Base-by-base conservation (phyloP, 1,140 invertebrate species). In the Drosophila tristis region DNA sequence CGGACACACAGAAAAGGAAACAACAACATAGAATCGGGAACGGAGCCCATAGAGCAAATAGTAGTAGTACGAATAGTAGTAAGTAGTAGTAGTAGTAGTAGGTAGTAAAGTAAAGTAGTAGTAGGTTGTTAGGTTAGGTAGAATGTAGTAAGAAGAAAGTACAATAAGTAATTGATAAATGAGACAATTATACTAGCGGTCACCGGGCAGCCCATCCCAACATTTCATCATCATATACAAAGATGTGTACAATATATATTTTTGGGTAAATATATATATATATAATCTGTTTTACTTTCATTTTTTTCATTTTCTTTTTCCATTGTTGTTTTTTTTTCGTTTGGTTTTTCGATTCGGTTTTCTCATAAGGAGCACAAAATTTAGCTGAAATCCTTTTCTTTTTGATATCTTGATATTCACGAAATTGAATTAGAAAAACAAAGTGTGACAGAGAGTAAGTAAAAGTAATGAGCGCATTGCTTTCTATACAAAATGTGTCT, bases 171-270 rank as follows among this genome's bases (percentile, higher is more conserved):
- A 89, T 89, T 89, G 84, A 87, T 87, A 89, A 90, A 90, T 90
- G 80, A 90, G 81, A 87, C 80, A 90, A 90, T 90, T 90, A 90
- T 90, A 90, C 87, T 90, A 91, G 90, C 90, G 90, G 90, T 92
- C 91, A 92, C 90, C 91, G 91, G 91, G 91, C 91, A 92, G 91
- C 91, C 91, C 91, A 92, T 92, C 91, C 91, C 91, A 92, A 92
- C 91, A 92, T 92, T 91, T 91, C 84, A 86, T 87, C 82, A 87
- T 90, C 85, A 89, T 89, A 85, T 89, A 86, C 86, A 90, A 64
- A 84, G 70, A 74, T 81, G 71, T 90, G 77, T 78, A 82, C 68
- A 80, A 78, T 64, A 77, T 72, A 78, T 64, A 74, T 72, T 68
- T 67, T n/a, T 70, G 45, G 66, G 49, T 55, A 65, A 50, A 79